Percentiles rank a stretch among this genome's conserved stretches.
Conservation (phyloP, 2,797 vertebrate genomes). For the Tachyglossus aculeatus region DNA sequence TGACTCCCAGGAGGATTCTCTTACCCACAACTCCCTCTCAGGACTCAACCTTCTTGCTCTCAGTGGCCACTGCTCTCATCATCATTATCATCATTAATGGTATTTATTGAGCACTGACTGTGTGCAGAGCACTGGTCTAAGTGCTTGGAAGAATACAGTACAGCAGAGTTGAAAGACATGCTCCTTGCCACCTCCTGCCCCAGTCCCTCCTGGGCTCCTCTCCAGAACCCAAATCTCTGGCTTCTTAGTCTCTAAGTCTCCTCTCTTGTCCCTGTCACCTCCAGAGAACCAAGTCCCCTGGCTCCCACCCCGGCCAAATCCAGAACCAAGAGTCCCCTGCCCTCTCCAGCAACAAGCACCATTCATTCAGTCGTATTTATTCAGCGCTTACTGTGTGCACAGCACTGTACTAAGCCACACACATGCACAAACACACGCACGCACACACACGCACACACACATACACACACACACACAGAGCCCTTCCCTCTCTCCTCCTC, state of each 20-base stretch:
- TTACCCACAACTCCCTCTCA: neutral
- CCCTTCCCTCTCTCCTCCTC: neutral
- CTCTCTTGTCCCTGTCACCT: neutral
- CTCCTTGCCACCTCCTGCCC: no score
- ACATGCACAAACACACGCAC: neutral
- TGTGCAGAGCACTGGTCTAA: no score
- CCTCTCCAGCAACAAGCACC: neutral
- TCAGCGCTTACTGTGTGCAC: neutral
- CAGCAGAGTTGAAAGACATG: no score
- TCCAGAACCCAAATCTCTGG: neutral
- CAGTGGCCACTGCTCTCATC: no score
- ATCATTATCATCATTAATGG: no score
- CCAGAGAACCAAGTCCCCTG: neutral
- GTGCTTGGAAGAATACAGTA: no score
- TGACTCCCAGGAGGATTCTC: neutral
- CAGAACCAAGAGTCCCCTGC: neutral
- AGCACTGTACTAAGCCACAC: neutral
- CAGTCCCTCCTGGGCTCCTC: neutral
- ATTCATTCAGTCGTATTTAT: neutral
- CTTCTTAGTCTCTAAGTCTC: neutral
- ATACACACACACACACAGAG: no score
- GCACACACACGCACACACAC: accelerated
- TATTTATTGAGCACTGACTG: no score
- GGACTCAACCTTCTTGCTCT: neutral
- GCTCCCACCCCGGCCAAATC: neutral